These are phyloP conservation scores for Chrysemys picta DNA, from an alignment of 2,113 vertebrate genomes.

Conservation along the genomic window DNA sequence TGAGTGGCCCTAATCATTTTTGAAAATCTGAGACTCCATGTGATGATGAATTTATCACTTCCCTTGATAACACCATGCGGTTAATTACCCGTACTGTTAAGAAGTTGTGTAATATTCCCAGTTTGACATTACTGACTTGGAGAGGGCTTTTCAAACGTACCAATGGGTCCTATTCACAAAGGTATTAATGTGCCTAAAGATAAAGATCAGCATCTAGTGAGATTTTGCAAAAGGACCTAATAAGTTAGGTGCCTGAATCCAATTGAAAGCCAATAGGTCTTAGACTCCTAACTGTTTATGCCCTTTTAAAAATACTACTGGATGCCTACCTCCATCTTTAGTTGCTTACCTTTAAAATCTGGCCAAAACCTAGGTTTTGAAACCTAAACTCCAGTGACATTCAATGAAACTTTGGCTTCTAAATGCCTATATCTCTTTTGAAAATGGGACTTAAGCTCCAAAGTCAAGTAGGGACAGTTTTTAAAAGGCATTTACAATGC, in stretches of 20 bases:
- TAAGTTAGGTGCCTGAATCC: too few species aligned
- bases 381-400: background rate
- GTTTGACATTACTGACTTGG: background rate
- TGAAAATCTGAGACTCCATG: background rate
- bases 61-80: background rate
- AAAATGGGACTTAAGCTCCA: background rate
- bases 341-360: background rate
- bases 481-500: background rate
- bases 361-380: too few species aligned
- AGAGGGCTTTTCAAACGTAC: background rate
- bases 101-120: background rate
- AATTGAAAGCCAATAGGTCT: too few species aligned
- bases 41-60: background rate
- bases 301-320: too few species aligned
- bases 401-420: too few species aligned
- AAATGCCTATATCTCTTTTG: background rate
- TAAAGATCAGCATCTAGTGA: fast-evolving
- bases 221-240: too few species aligned
- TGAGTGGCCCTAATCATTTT: background rate
- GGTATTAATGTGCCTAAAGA: too few species aligned
- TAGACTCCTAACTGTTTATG: too few species aligned
- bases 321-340: background rate
- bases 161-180: background rate
- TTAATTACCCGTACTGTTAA: background rate
- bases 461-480: background rate